phyloP scores from a whole-genome alignment of 2,888 invertebrate genomes.

The Monoplex corrugatus region DNA sequence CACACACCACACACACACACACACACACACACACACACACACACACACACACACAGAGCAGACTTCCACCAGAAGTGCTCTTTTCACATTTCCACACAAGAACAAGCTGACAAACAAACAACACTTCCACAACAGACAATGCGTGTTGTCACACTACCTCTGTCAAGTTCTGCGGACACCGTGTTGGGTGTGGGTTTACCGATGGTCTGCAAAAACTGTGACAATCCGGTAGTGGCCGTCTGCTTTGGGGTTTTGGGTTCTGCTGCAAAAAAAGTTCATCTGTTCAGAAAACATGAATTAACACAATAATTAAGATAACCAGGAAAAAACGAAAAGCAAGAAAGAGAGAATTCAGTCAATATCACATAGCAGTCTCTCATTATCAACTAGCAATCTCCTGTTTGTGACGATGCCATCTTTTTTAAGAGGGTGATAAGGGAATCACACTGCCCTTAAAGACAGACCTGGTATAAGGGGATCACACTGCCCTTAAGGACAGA shows the following conservation, averaged over 20 bases:
- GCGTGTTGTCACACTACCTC: background rate
- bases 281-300: background rate
- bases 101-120: too few species aligned
- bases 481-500: too few species aligned
- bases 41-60: background rate
- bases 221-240: constrained; percentile 57
- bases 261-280: constrained; percentile 39
- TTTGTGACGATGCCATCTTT: too few species aligned
- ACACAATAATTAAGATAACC: background rate
- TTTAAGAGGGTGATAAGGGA: too few species aligned
- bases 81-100: too few species aligned
- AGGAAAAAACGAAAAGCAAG: too few species aligned
- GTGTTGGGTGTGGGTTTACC: constrained; percentile 45
- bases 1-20: background rate
- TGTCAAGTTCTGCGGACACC: constrained; percentile 9
- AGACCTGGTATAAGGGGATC: too few species aligned
- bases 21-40: background rate
- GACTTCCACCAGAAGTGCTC: too few species aligned
- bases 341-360: background rate
- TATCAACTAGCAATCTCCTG: too few species aligned
- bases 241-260: constrained; percentile 51
- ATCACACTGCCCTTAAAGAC: too few species aligned
- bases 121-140: too few species aligned
- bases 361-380: background rate
- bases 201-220: constrained; percentile 65